Conservation (phyloP, 2,797 vertebrate genomes). For the Myotis daubentonii region DNA sequence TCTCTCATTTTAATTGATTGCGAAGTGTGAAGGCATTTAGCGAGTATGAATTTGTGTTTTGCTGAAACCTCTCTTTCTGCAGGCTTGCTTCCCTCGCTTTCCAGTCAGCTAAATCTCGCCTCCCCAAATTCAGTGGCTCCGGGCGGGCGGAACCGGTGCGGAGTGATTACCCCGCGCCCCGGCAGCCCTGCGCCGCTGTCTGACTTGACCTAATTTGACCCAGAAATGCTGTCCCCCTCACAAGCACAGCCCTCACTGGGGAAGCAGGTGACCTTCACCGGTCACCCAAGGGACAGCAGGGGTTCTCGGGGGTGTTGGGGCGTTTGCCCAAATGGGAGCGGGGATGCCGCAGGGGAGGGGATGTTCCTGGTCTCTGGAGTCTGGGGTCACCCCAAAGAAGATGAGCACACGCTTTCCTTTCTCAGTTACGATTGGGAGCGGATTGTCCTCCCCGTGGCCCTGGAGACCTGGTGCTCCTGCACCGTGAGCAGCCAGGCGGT, state of each 20-base stretch:
- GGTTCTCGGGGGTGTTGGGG: background rate
- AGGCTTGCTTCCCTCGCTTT: conserved; percentile 79
- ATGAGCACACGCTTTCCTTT: background rate
- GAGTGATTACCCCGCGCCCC: conserved; percentile 59
- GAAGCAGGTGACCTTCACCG: background rate
- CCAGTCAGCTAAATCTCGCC: conserved; percentile 79
- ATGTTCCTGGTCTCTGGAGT: background rate
- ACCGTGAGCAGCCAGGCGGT: background rate
- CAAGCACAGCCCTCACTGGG: background rate
- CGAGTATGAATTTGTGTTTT: conserved; percentile 75
- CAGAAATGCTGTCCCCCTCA: conserved; percentile 68
- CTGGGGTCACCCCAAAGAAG: background rate
- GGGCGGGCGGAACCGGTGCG: conserved; percentile 71
- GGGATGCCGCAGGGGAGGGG: background rate
- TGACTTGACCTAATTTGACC: conserved; percentile 75
- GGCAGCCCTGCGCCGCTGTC: conserved; percentile 62
- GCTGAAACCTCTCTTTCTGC: conserved; percentile 81
- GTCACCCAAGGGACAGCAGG: background rate
- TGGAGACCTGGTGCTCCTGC: background rate
- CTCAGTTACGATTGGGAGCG: background rate
- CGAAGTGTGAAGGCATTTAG: conserved; percentile 79
- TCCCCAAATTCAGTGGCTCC: conserved; percentile 77
- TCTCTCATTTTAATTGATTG: conserved; percentile 82
- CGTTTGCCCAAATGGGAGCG: background rate
- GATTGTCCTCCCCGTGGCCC: background rate